phyloP scores from a whole-genome alignment of 2,888 invertebrate genomes.

The Galeopsomyia nigrocyanea region DNA sequence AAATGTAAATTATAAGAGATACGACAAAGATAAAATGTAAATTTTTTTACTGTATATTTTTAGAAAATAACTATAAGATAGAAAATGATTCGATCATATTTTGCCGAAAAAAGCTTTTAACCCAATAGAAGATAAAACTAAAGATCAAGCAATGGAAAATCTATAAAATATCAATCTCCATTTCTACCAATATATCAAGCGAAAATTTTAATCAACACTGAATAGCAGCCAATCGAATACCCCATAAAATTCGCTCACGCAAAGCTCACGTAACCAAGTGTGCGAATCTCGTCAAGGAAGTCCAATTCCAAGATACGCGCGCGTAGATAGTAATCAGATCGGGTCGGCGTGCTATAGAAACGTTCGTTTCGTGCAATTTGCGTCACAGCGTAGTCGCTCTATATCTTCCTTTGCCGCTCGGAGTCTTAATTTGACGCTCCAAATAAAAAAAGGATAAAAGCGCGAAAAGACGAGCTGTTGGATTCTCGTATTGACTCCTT shows the following conservation, averaged over 20 bases:
- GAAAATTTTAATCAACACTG: too few relatives aligned
- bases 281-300: conserved; percentile 1
- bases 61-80: too few relatives aligned
- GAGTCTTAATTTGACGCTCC: conserved; percentile 19
- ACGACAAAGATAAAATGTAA: too few relatives aligned
- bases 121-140: too few relatives aligned
- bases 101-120: too few relatives aligned
- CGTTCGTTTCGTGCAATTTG: conserved; percentile 20
- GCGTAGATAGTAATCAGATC: conserved; percentile 23
- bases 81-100: too few relatives aligned
- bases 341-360: conserved; percentile 10
- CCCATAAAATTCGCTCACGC: conserved; percentile 3
- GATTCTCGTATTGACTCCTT: conserved; percentile 10
- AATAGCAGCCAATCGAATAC: too few relatives aligned
- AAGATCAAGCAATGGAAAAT: too few relatives aligned
- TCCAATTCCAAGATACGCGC: conserved; percentile 3
- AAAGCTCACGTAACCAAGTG: not conserved
- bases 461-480: not conserved
- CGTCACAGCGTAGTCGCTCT: not conserved
- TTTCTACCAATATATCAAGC: not conserved
- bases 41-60: too few relatives aligned
- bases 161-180: too few relatives aligned
- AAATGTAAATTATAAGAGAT: too few relatives aligned
- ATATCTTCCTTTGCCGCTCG: too few relatives aligned
- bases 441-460: conserved; percentile 13